phyloP scores from a whole-genome alignment of 1,140 invertebrate species.

The Vanessa atalanta region DNA sequence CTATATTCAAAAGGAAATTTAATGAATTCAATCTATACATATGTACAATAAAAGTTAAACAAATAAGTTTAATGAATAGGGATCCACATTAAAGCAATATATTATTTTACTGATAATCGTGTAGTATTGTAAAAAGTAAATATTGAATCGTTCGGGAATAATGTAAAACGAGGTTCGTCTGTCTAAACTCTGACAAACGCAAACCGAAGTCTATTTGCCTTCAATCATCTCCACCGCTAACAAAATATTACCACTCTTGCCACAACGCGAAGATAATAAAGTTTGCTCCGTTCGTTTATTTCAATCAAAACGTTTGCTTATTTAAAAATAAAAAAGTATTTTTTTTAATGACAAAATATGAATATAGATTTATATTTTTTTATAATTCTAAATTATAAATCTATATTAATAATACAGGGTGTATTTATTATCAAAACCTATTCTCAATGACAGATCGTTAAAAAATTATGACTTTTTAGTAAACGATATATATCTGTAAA shows the following conservation, averaged over 20 bases:
- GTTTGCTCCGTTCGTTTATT: slow-evolving; percentile 26
- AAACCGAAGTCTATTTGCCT: slow-evolving; percentile 19
- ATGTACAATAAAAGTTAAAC: neutral
- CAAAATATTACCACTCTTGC: slow-evolving; percentile 22
- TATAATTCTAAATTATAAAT: too few relatives aligned
- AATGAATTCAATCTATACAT: too few relatives aligned
- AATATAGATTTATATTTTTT: too few relatives aligned
- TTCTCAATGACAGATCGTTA: too few relatives aligned
- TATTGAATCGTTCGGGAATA: neutral
- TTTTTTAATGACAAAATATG: too few relatives aligned
- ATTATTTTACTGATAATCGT: neutral
- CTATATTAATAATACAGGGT: too few relatives aligned
- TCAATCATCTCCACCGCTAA: slow-evolving; percentile 25
- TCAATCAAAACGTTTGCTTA: slow-evolving; percentile 9
- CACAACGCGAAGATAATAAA: slow-evolving; percentile 24
- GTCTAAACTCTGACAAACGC: slow-evolving; percentile 12
- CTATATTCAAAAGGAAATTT: too few relatives aligned
- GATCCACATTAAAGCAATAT: neutral
- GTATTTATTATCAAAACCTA: too few relatives aligned
- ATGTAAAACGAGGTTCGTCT: neutral
- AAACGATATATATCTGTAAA: too few relatives aligned
- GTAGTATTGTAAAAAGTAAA: neutral
- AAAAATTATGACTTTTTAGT: too few relatives aligned
- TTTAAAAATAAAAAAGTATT: neutral
- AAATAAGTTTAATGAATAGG: neutral